Percentiles rank a stretch among this genome's conserved stretches.
Evolutionary conservation across 2,888 invertebrate genomes (phyloP).

Genomic region (Lasioglossum zephyrum): DNA sequence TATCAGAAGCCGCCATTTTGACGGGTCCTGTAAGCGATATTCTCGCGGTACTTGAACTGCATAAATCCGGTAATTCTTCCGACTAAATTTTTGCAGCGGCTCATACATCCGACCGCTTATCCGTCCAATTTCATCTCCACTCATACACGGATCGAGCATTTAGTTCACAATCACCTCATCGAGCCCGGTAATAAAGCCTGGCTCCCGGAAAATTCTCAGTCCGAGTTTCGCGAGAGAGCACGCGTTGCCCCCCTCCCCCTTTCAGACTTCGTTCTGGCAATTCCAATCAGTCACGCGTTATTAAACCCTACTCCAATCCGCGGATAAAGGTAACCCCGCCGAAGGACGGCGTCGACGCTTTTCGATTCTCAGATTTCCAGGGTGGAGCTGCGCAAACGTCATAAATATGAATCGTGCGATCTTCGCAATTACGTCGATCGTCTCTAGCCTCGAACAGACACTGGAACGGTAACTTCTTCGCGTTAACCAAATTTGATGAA

Average conservation of each 20-base stretch:
- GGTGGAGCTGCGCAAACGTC: slow-evolving; percentile 19
- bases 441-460: slow-evolving; percentile 16
- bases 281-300: slow-evolving; percentile 20
- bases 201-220: slow-evolving; percentile 9
- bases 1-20: too few species aligned
- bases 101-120: too few species aligned
- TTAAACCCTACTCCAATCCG: background rate
- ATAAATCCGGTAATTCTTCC: too few species aligned
- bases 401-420: slow-evolving; percentile 44
- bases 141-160: background rate
- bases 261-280: background rate
- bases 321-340: background rate
- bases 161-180: slow-evolving; percentile 4
- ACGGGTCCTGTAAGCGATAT: too few species aligned
- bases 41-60: too few species aligned
- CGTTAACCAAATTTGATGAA: slow-evolving; percentile 45
- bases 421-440: slow-evolving; percentile 4
- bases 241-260: background rate
- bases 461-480: slow-evolving; percentile 27
- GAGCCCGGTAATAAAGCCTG: slow-evolving; percentile 1
- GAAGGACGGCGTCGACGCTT: background rate
- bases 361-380: background rate
- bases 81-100: too few species aligned
- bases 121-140: too few species aligned
- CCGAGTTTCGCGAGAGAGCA: background rate